Evolutionary conservation across 2,888 invertebrate genomes (phyloP).

Genomic region (Helicoverpa assulta): DNA sequence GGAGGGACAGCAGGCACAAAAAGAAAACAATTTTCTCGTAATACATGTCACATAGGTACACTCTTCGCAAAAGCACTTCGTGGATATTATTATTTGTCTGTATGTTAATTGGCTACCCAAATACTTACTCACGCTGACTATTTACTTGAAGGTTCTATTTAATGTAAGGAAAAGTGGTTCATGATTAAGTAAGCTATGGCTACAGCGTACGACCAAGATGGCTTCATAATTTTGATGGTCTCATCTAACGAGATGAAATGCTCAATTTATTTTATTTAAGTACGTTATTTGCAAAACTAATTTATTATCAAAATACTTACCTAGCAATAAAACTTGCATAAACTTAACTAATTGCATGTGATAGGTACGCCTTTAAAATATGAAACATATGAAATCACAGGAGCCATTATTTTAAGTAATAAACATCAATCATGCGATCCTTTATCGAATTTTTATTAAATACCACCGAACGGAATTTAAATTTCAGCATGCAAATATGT

Average conservation of each 20-base stretch:
- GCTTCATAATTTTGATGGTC: too few relatives aligned
- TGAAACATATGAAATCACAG: conserved; percentile 19
- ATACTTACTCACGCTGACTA: conserved; percentile 12
- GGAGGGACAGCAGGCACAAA: neutral
- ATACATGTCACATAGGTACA: conserved; percentile 26
- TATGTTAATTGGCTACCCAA: conserved; percentile 27
- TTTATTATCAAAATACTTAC: too few relatives aligned
- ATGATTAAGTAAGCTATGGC: neutral
- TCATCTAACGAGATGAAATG: too few relatives aligned
- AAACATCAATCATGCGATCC: conserved; percentile 32
- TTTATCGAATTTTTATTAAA: conserved; percentile 12
- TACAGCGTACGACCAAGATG: too few relatives aligned
- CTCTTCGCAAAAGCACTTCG: conserved; percentile 6
- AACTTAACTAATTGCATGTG: too few relatives aligned
- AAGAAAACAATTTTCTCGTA: conserved; percentile 12
- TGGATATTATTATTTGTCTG: conserved; percentile 8
- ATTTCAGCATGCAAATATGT: conserved; percentile 22
- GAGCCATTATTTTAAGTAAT: conserved; percentile 16
- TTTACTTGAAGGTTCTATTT: conserved; percentile 1
- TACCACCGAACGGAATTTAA: conserved; percentile 12
- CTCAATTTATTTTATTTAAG: too few relatives aligned
- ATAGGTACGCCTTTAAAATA: too few relatives aligned
- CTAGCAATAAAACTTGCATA: too few relatives aligned
- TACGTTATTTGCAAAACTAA: too few relatives aligned
- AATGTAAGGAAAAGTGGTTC: neutral